Evolutionary conservation across 2,113 vertebrate genomes (phyloP), one percentile per base, ranked within the genome.

Genomic region (Maccullochella peelii): DNA sequence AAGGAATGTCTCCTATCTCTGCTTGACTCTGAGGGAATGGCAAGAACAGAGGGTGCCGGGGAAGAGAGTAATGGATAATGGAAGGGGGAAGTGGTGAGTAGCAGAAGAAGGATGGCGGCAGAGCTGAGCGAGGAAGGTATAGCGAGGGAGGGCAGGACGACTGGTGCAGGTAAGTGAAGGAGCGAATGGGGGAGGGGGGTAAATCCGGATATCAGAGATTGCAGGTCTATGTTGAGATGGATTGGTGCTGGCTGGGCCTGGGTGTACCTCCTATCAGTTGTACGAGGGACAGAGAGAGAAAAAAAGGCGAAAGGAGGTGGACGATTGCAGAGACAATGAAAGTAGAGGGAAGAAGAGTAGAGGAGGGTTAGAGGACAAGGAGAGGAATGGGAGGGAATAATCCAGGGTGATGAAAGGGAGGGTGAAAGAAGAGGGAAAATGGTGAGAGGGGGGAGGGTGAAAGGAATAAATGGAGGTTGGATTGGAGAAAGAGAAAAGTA

Each of bases 161-260:
- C 38, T 47, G 77, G 21, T 50, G 61, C 84, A 82, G 79, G 85
- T 73, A 50, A 84, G 71, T 66, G 20, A 65, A 20, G 67, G 49
- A 73, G 55, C 9, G 12, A 18, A 38, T 50, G 25, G 1, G 33
- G 33, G 6, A 11, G 65, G 6, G 14, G 57, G 36, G 5, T 10
- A 40, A 75, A 63, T 85, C 85, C 42, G 10, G 80, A 82, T 87
- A 79, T 86, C 85, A 88, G 77, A 86, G 84, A 88, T 73, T 91
- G 87, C 75, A 76, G 73, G 42, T 77, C 42, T 81, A 71, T 69
- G 73, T 73, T 25, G 80, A 88, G 91, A 89, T 88, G 81, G 84
- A 91, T 85, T 79, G 73, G 66, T 40, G 40, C 67, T 62, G 80
- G 80, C 82, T 62, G 66, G 71, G 61, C 80, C 50, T 12, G n/a